phyloP scores from a whole-genome alignment of 2,113 vertebrate genomes.

The Ramphastos sulfuratus region DNA sequence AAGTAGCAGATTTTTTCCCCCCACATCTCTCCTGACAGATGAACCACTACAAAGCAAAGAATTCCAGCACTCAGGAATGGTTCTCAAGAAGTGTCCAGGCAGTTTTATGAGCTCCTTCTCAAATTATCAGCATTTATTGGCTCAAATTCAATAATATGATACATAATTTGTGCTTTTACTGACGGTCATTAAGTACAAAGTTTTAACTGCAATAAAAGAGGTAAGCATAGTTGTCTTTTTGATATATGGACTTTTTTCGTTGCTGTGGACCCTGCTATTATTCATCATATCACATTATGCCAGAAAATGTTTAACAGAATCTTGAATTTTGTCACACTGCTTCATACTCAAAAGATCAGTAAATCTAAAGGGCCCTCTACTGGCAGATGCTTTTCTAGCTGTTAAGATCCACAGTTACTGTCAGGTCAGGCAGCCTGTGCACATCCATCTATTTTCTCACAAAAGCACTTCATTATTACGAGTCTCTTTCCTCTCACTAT shows the following conservation, averaged over 20 bases:
- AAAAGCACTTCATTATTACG: background rate
- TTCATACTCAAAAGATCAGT: background rate
- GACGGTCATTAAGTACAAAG: background rate
- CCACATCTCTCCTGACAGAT: background rate
- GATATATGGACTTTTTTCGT: background rate
- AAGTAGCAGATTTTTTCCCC: background rate
- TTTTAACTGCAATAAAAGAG: background rate
- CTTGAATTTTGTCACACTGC: background rate
- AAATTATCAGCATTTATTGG: background rate
- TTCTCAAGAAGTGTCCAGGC: background rate
- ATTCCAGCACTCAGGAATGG: background rate
- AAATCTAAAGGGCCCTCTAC: background rate
- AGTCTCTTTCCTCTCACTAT: background rate
- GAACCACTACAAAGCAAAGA: background rate
- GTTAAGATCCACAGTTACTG: fast-evolving
- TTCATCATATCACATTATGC: background rate
- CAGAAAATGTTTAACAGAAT: background rate
- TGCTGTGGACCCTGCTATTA: background rate
- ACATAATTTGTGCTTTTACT: background rate
- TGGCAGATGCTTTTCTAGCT: background rate
- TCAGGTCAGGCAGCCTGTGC: background rate
- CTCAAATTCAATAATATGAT: background rate
- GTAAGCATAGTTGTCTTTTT: background rate
- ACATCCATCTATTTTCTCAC: background rate
- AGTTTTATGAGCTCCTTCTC: background rate